Conservation (phyloP, 37 sponge, comb jelly and placozoan species). For the Hexactinellida sp. region DNA sequence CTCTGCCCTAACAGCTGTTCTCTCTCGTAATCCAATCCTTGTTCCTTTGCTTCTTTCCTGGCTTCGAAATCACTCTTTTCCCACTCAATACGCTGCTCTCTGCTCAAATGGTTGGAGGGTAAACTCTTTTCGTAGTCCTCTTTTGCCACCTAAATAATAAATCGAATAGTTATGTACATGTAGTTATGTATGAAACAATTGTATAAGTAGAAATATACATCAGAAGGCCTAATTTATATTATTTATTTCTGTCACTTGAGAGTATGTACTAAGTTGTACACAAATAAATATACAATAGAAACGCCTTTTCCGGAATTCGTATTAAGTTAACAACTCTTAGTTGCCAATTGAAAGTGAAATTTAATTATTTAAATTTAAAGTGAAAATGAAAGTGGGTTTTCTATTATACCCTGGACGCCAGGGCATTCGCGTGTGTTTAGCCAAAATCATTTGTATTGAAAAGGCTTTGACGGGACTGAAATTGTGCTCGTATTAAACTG, state of each 20-base stretch:
- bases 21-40: conserved; percentile 77
- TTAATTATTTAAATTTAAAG: no score
- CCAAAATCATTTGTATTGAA: no score
- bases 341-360: no score
- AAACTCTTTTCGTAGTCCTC: conserved; percentile 81
- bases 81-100: conserved; percentile 75
- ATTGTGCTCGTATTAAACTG: no score
- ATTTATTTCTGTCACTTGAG: not conserved
- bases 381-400: no score
- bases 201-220: not conserved
- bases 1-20: conserved; percentile 49
- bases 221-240: not conserved
- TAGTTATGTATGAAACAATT: not conserved
- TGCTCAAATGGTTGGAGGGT: conserved; percentile 76
- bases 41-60: conserved; percentile 67
- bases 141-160: conserved; percentile 55
- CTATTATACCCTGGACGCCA: no score
- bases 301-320: no score
- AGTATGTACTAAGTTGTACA: no score
- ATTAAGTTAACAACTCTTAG: no score
- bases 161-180: not conserved
- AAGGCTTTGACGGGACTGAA: no score
- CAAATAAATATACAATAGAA: no score
- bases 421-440: no score
- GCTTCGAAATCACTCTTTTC: conserved; percentile 67